Evolutionary conservation across 1,140 invertebrate species (phyloP).

Genomic region (Papilio polyxenes): DNA sequence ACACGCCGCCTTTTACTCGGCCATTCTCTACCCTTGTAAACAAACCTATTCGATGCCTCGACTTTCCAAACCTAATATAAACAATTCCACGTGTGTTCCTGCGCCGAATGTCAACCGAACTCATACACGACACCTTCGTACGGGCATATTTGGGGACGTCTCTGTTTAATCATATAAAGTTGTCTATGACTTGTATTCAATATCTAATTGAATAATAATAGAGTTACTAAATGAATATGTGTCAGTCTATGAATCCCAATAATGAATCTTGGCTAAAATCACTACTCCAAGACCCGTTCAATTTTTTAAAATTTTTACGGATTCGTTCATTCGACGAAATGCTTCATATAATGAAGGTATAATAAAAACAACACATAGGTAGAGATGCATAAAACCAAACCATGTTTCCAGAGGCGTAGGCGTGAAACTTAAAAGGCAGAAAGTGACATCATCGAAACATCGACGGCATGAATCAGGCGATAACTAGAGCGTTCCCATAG

Average conservation of each 20-base stretch:
- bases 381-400: conserved; percentile 1
- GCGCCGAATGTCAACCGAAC: conserved; percentile 21
- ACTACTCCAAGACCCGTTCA: too few species aligned
- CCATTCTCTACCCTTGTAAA: conserved; percentile 70
- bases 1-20: conserved; percentile 61
- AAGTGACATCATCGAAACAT: conserved; percentile 35
- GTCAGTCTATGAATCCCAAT: not conserved
- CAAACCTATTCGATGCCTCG: conserved; percentile 66
- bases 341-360: not conserved
- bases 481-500: conserved; percentile 38
- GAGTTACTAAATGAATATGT: not conserved
- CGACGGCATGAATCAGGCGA: conserved; percentile 28
- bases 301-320: too few species aligned
- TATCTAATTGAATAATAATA: not conserved
- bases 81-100: conserved; percentile 32
- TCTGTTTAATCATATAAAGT: not conserved
- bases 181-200: conserved; percentile 8
- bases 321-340: not conserved
- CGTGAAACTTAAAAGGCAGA: conserved; percentile 27
- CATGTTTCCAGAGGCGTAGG: conserved; percentile 12
- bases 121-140: not conserved
- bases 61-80: conserved; percentile 36
- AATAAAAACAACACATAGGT: not conserved
- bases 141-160: not conserved
- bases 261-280: too few species aligned